Conservation (phyloP, 2,113 vertebrate genomes). For the Phaetusa simplex region DNA sequence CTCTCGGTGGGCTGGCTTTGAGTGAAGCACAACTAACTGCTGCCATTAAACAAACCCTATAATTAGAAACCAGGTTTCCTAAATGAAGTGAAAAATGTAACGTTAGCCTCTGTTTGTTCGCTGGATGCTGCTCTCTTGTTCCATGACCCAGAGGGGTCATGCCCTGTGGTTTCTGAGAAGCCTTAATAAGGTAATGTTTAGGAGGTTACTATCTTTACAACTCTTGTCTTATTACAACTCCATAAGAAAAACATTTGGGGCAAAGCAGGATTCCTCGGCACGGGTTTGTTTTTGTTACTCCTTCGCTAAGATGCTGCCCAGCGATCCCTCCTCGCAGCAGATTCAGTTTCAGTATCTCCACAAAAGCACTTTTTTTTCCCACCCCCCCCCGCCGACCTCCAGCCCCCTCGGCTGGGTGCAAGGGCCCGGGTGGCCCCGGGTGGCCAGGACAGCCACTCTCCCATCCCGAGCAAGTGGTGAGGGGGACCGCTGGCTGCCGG, state of each 20-base stretch:
- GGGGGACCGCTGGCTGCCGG: rapidly evolving
- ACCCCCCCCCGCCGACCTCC: not conserved
- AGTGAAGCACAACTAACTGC: conserved; percentile 23
- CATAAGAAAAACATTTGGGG: conserved; percentile 74
- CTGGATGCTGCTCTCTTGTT: conserved; percentile 76
- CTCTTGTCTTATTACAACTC: conserved; percentile 70
- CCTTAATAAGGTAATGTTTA: conserved; percentile 89
- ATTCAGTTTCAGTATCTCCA: conserved; percentile 3
- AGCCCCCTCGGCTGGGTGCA: not conserved
- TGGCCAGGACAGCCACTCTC: not conserved
- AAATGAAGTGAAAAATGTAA: conserved; percentile 83
- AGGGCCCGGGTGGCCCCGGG: not conserved
- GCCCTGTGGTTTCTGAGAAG: conserved; percentile 79
- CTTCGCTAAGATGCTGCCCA: not conserved
- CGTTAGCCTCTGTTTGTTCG: conserved; percentile 76
- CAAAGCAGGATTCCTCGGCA: conserved; percentile 59
- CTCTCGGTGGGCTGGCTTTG: conserved; percentile 8
- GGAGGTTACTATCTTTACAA: conserved; percentile 76
- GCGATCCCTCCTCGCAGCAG: not conserved
- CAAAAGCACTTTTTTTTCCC: not conserved
- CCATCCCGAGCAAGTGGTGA: not conserved
- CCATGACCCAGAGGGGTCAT: conserved; percentile 76
- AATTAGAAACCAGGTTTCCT: conserved; percentile 80
- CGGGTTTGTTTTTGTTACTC: conserved; percentile 41
- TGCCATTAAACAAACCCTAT: conserved; percentile 79